Conservation (phyloP, 1,140 invertebrate genomes). For the Diorhabda sublineata region DNA sequence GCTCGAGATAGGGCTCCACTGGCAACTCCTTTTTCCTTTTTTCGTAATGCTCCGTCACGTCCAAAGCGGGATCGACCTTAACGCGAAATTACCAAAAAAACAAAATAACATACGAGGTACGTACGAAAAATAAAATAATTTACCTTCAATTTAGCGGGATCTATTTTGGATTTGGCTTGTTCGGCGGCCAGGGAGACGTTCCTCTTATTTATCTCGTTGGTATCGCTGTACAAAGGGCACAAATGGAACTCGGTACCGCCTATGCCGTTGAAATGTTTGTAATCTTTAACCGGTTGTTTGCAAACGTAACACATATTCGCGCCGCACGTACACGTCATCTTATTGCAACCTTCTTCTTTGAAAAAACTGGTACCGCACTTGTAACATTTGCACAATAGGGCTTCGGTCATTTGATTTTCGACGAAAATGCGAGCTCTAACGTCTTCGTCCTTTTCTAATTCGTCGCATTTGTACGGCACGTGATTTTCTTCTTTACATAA, state of each 20-base stretch:
- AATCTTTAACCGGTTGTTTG: slow-evolving; percentile 54
- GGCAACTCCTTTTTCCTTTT: slow-evolving; percentile 17
- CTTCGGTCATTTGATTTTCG: slow-evolving; percentile 64
- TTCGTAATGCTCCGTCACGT: slow-evolving; percentile 22
- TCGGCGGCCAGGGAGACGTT: slow-evolving; percentile 33
- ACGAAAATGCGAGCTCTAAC: slow-evolving; percentile 55
- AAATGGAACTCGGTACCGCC: slow-evolving; percentile 37
- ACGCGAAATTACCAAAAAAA: neutral
- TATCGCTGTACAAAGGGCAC: slow-evolving; percentile 40
- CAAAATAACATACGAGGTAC: neutral
- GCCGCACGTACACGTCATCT: slow-evolving; percentile 66
- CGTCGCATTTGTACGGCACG: slow-evolving; percentile 59
- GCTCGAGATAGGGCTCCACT: slow-evolving; percentile 6
- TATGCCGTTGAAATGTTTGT: slow-evolving; percentile 58
- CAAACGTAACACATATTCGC: slow-evolving; percentile 68
- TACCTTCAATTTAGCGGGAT: slow-evolving; percentile 32
- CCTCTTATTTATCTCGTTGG: slow-evolving; percentile 28
- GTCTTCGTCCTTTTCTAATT: slow-evolving; percentile 56
- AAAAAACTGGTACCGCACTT: slow-evolving; percentile 57
- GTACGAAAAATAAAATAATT: neutral
- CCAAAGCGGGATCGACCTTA: slow-evolving; percentile 36
- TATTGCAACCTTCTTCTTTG: slow-evolving; percentile 67
- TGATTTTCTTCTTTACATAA: slow-evolving; percentile 60
- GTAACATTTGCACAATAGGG: slow-evolving; percentile 59
- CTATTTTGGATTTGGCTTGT: slow-evolving; percentile 37